Conservation (phyloP, 2,888 invertebrate genomes). For the Caenorhabditis drosophilae region DNA sequence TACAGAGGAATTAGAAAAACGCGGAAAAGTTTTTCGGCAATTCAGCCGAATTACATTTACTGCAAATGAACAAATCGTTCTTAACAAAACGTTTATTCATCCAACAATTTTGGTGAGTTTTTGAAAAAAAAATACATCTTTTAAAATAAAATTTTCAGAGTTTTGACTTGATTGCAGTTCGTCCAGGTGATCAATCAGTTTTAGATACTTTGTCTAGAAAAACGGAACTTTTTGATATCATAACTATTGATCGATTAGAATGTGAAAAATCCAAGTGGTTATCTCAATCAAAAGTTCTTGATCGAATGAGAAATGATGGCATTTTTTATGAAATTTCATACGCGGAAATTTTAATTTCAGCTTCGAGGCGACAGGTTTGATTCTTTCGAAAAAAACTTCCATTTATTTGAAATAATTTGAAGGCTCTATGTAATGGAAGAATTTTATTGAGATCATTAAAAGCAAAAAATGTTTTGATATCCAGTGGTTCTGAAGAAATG, state of each 20-base stretch:
- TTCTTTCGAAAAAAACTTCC: background rate
- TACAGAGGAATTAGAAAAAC: conserved; percentile 44
- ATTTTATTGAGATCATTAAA: conserved; percentile 45
- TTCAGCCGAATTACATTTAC: conserved; percentile 55
- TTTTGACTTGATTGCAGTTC: conserved; percentile 65
- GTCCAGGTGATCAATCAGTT: conserved; percentile 58
- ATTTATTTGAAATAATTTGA: background rate
- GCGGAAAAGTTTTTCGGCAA: conserved; percentile 62
- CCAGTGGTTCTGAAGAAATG: conserved; percentile 53
- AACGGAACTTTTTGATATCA: conserved; percentile 63
- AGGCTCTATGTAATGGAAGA: conserved; percentile 54
- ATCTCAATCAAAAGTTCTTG: conserved; percentile 38
- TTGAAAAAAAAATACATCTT: conserved; percentile 3
- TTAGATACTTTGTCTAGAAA: conserved; percentile 64
- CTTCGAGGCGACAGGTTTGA: conserved; percentile 40
- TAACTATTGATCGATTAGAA: conserved; percentile 44
- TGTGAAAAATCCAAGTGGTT: conserved; percentile 36
- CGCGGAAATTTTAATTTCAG: conserved; percentile 28
- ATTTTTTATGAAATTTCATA: conserved; percentile 47
- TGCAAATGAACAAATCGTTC: conserved; percentile 42
- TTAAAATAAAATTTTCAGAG: conserved; percentile 19
- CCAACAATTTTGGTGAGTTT: conserved; percentile 28
- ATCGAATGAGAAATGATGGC: conserved; percentile 42
- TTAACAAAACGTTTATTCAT: conserved; percentile 43
- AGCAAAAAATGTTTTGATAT: conserved; percentile 55